These are phyloP conservation scores for Selenia dentaria DNA, from an alignment of 2,888 invertebrate genomes.

Conservation along the genomic window DNA sequence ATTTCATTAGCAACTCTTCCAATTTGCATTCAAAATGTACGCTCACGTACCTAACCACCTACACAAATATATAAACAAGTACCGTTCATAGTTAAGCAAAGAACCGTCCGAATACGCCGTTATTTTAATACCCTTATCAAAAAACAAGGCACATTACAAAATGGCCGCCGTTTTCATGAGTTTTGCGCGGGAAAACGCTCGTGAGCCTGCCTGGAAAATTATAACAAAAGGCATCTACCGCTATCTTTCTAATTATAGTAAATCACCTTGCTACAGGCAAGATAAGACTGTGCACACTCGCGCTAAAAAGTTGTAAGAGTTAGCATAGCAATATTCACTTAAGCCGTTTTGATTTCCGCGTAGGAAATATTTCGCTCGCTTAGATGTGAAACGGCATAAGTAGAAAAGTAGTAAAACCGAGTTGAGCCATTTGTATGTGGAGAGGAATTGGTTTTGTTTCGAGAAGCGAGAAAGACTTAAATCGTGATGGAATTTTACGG, in stretches of 20 bases:
- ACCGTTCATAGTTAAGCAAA: conserved; percentile 58
- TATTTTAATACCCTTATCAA: conserved; percentile 84
- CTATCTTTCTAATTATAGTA: conserved; percentile 86
- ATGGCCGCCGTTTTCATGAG: conserved; percentile 81
- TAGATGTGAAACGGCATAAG: conserved; percentile 51
- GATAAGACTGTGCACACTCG: conserved; percentile 73
- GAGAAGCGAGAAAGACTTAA: conserved; percentile 46
- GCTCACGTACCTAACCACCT: conserved; percentile 73
- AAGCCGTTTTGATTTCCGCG: conserved; percentile 57
- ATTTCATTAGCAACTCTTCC: conserved; percentile 73
- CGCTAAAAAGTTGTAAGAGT: conserved; percentile 66
- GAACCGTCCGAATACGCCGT: conserved; percentile 73
- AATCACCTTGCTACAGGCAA: conserved; percentile 83
- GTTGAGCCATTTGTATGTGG: conserved; percentile 47
- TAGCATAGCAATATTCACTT: conserved; percentile 49
- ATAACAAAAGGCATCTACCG: conserved; percentile 84
- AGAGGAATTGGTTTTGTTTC: conserved; percentile 48
- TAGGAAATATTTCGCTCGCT: conserved; percentile 45
- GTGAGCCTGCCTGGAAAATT: conserved; percentile 82
- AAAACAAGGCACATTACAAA: conserved; percentile 84
- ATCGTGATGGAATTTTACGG: conserved; percentile 44
- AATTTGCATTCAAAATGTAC: conserved; percentile 77
- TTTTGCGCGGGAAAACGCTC: conserved; percentile 79
- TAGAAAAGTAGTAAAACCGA: conserved; percentile 41
- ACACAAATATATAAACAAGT: conserved; percentile 65